phyloP scores from a whole-genome alignment of 2,888 invertebrate species.

The Spodoptera littoralis region DNA sequence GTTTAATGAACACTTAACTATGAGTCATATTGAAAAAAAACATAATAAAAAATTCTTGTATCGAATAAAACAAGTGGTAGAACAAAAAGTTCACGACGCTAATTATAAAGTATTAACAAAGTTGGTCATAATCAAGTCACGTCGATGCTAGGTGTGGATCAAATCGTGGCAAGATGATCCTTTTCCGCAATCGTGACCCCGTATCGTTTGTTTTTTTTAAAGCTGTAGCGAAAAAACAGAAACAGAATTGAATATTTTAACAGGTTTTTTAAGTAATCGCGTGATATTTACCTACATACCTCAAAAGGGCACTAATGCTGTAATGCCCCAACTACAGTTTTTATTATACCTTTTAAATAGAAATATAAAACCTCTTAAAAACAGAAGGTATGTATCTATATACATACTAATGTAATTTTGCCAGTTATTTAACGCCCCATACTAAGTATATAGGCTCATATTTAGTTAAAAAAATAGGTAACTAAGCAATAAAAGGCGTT shows the following conservation, averaged over 20 bases:
- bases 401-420: too few relatives aligned
- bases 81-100: slow-evolving; percentile 49
- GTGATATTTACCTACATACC: too few relatives aligned
- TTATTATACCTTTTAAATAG: too few relatives aligned
- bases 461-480: too few relatives aligned
- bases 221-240: slow-evolving; percentile 42
- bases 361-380: too few relatives aligned
- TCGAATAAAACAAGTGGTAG: slow-evolving; percentile 37
- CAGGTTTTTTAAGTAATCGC: too few relatives aligned
- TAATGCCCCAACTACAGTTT: too few relatives aligned
- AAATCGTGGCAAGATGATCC: slow-evolving; percentile 72
- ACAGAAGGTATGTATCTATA: too few relatives aligned
- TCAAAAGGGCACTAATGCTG: too few relatives aligned
- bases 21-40: neutral
- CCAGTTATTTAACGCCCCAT: too few relatives aligned
- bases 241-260: slow-evolving; percentile 7
- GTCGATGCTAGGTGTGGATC: slow-evolving; percentile 60
- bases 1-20: slow-evolving; percentile 3
- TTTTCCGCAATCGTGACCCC: slow-evolving; percentile 80
- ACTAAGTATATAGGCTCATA: too few relatives aligned
- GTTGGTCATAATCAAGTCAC: slow-evolving; percentile 61
- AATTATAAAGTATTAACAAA: slow-evolving; percentile 55
- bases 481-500: too few relatives aligned
- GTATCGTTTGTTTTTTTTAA: slow-evolving; percentile 57
- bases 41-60: slow-evolving; percentile 34